A percentile compares a stretch with the other conserved stretches of the same genome.
These are phyloP conservation scores for Uloborus diversus DNA, from an alignment of 1,140 invertebrate species.

Conservation along the genomic window DNA sequence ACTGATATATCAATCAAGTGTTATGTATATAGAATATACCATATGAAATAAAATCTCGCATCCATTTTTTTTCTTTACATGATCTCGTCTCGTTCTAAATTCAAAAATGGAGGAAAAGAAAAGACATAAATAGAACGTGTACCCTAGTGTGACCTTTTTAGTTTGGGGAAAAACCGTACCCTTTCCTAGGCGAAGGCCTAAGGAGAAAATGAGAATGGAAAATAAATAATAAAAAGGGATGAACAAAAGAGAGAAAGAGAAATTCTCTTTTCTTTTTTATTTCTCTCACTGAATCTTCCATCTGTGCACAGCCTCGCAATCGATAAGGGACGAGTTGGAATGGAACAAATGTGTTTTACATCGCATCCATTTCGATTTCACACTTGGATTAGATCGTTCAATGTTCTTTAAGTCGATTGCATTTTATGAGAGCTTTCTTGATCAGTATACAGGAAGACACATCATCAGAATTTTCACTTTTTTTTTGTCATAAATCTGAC, in stretches of 20 bases:
- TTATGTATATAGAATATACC: too few species aligned
- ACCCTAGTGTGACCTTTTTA: background rate
- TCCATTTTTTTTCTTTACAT: background rate
- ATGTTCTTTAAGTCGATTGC: conserved; percentile 25
- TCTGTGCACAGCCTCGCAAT: background rate
- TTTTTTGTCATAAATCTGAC: too few species aligned
- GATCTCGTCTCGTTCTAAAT: background rate
- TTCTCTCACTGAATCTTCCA: background rate
- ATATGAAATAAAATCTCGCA: too few species aligned
- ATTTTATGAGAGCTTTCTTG: conserved; percentile 44
- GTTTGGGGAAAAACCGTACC: background rate
- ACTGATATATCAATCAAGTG: too few species aligned
- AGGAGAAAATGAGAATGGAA: too few species aligned
- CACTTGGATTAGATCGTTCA: conserved; percentile 50
- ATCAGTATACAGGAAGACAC: too few species aligned
- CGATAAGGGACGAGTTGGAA: conserved; percentile 37
- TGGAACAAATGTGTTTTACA: conserved; percentile 56
- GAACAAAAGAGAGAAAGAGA: background rate
- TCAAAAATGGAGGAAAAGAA: background rate
- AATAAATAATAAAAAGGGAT: background rate
- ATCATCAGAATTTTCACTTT: too few species aligned
- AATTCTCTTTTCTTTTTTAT: background rate
- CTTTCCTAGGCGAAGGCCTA: background rate
- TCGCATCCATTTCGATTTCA: conserved; percentile 55
- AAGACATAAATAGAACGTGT: background rate